Conservation (phyloP, 1,140 invertebrate species). For the Cydia amplana region DNA sequence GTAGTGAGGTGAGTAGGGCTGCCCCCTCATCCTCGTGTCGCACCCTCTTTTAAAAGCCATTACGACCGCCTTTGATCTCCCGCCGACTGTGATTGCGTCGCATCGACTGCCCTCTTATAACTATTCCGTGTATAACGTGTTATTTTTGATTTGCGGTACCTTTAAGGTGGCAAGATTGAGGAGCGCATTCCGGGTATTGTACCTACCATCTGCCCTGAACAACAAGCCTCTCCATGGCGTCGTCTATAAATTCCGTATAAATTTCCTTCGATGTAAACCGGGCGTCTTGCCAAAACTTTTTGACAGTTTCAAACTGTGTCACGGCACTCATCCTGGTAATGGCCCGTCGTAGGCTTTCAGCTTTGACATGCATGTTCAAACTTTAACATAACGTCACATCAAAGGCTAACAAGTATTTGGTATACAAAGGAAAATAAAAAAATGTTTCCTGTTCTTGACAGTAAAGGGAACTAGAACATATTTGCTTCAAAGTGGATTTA, state of each 20-base stretch:
- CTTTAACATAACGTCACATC: conserved; percentile 1
- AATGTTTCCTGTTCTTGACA: neutral
- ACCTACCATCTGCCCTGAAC: no score
- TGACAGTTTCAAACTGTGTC: conserved; percentile 1
- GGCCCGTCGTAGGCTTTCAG: neutral
- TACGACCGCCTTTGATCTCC: conserved; percentile 39
- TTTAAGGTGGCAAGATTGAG: neutral
- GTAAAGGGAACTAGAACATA: neutral
- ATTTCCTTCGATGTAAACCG: neutral
- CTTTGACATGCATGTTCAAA: neutral
- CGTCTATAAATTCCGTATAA: neutral
- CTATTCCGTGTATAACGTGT: neutral
- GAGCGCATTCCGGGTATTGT: no score
- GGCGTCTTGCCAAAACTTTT: neutral
- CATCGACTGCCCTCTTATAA: conserved; percentile 18
- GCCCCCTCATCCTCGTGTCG: conserved; percentile 5
- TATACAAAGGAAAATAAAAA: neutral
- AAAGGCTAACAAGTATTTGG: conserved; percentile 12
- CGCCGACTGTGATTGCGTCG: conserved; percentile 16
- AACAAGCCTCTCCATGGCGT: no score
- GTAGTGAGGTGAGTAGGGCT: neutral
- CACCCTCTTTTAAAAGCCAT: conserved; percentile 51
- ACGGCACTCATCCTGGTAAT: conserved; percentile 7
- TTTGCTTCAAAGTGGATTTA: neutral
- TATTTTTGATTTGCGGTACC: neutral